Percentiles rank a stretch among this genome's conserved stretches.
phyloP scores from a whole-genome alignment of 2,113 vertebrate genomes.

The Lepidothrix coronata region DNA sequence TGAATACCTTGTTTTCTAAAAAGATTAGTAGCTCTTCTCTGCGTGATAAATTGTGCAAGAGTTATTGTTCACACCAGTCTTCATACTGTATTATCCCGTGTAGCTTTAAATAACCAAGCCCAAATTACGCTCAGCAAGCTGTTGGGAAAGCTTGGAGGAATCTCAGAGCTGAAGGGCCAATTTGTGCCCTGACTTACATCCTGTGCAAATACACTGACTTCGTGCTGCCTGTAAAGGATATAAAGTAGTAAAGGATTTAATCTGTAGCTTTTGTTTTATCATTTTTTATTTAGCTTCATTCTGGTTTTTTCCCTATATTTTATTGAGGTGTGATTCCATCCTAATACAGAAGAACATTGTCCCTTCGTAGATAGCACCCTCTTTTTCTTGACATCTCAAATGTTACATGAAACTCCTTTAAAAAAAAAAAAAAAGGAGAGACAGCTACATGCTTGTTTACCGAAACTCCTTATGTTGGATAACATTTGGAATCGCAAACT shows the following conservation, averaged over 20 bases:
- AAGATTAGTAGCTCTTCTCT: conserved; percentile 80
- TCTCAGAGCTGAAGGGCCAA: conserved; percentile 47
- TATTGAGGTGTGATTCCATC: neutral
- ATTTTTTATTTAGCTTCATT: conserved; percentile 18
- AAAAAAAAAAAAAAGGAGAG: neutral
- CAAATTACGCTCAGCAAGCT: conserved; percentile 70
- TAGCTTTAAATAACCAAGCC: conserved; percentile 75
- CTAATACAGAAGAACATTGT: neutral
- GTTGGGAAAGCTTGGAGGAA: conserved; percentile 62
- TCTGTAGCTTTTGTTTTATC: neutral
- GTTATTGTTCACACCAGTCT: conserved; percentile 73
- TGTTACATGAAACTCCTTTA: neutral
- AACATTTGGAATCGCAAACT: neutral
- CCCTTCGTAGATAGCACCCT: neutral
- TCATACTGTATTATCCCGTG: conserved; percentile 69
- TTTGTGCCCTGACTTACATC: conserved; percentile 59
- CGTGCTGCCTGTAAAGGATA: neutral
- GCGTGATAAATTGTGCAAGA: conserved; percentile 78
- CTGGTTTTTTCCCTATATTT: neutral
- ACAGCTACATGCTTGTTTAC: neutral
- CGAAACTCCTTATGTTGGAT: neutral
- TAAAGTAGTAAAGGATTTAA: neutral
- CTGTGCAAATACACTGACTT: neutral
- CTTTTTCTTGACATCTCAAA: neutral
- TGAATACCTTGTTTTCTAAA: conserved; percentile 79